These are phyloP conservation scores for Neodiprion fabricii DNA, from an alignment of 1,140 invertebrate species.

Conservation along the genomic window DNA sequence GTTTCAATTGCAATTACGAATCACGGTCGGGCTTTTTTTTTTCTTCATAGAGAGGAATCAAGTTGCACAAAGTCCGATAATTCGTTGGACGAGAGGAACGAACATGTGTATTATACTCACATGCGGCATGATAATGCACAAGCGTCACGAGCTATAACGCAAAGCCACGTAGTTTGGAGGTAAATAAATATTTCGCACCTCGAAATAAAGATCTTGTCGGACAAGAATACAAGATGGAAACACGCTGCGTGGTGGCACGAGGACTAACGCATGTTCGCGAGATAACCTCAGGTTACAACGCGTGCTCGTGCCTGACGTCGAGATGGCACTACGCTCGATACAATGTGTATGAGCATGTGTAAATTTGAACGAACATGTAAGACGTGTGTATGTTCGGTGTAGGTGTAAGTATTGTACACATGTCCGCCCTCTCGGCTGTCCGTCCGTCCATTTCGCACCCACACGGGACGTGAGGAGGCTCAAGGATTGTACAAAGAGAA, in stretches of 20 bases:
- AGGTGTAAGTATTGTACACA: not conserved
- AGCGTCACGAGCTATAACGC: too few species aligned
- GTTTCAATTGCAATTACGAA: too few species aligned
- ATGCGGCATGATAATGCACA: too few species aligned
- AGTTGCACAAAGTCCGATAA: too few species aligned
- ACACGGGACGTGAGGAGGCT: not conserved
- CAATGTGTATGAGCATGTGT: not conserved
- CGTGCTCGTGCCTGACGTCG: not conserved
- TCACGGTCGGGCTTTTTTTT: too few species aligned
- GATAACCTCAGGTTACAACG: conserved; percentile 18
- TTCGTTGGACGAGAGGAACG: too few species aligned
- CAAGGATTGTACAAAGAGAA: not conserved
- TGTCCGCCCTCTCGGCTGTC: not conserved
- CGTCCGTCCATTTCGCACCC: conserved; percentile 3
- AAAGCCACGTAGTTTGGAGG: too few species aligned
- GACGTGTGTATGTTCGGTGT: not conserved
- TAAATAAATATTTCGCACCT: conserved; percentile 20
- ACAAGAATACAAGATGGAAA: conserved; percentile 23
- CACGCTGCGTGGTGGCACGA: conserved; percentile 9
- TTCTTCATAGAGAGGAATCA: too few species aligned
- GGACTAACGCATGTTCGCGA: conserved; percentile 16
- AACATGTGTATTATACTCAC: too few species aligned
- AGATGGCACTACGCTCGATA: not conserved
- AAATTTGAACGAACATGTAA: not conserved
- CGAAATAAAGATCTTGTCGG: conserved; percentile 39